Base-by-base conservation (phyloP, 2,888 invertebrate genomes). In the Ceratothoa steindachneri region DNA sequence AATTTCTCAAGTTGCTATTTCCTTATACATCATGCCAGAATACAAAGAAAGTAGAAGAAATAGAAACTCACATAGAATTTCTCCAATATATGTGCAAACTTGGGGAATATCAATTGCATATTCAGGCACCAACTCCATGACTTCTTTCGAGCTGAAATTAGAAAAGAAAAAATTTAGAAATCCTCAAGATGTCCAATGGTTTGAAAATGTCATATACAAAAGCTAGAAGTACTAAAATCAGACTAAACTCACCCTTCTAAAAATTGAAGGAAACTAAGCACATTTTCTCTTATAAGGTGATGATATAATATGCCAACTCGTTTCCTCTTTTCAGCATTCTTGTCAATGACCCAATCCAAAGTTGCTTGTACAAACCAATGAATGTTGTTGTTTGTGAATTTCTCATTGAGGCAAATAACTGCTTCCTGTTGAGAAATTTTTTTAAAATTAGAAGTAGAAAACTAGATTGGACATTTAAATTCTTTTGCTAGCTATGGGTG, bases 41-140 rank as follows among this genome's bases (percentile, higher is more conserved):
- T n/a, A n/a, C n/a, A n/a, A n/a, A n/a, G n/a, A n/a, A n/a, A n/a
- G n/a, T n/a, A n/a, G n/a, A n/a, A n/a, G n/a, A n/a, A n/a, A n/a
- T n/a, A n/a, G n/a, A n/a, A 22, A 75, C 75, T 72, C 41, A 72
- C 75, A 72, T 69, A 72, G 70, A 22, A 75, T 69, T 66, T 72
- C 75, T 55, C 75, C 75, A 7, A 75, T 30, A 28, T 75, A 75
- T 12, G 69, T 67, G 67, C 69, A 75, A 2, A 75, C 75, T 72
- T 72, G 75, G 66, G 75, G 75, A 53, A 75, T 75, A 66, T 75
- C 75, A 64, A 75, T 75, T n/a, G 15, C 66, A 69, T 31, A 75
- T 19, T 75, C 75, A 53, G 68, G 60, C 28, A 55, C 55, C 75
- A 75, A 66, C 51, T 31, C 27, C 12, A 75, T 30, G 24, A 24